These are phyloP conservation scores for Ricordea florida DNA, from an alignment of 92 coral and sea anemone species.

Conservation along the genomic window DNA sequence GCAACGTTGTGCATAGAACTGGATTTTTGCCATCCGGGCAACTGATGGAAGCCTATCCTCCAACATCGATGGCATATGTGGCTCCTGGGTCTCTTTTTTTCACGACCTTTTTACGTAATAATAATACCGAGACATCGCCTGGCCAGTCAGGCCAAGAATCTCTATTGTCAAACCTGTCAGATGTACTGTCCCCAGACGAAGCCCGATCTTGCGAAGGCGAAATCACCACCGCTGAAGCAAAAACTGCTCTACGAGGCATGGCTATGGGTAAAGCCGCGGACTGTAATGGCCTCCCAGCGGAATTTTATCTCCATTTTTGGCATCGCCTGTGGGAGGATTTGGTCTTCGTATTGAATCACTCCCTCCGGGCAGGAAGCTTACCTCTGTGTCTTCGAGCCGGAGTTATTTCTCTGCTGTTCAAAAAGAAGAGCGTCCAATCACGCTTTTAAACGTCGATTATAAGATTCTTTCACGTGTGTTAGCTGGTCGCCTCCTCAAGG, in stretches of 20 bases:
- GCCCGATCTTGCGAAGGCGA: constrained; percentile 34
- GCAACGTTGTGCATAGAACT: background rate
- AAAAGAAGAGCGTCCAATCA: constrained; percentile 71
- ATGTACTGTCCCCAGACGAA: background rate
- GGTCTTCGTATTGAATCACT: constrained; percentile 28
- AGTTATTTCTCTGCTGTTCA: constrained; percentile 30
- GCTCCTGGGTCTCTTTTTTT: constrained; percentile 9
- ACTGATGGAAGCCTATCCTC: background rate
- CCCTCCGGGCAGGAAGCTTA: background rate
- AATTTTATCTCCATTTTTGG: constrained; percentile 62
- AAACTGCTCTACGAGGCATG: constrained; percentile 33
- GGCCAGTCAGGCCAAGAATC: background rate
- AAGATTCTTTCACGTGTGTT: constrained; percentile 22
- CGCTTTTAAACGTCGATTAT: constrained; percentile 53
- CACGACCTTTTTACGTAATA: background rate
- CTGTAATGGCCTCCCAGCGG: constrained; percentile 60
- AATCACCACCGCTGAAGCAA: constrained; percentile 33
- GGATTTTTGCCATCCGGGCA: background rate
- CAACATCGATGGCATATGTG: background rate
- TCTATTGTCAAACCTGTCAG: background rate
- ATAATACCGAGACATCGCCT: background rate
- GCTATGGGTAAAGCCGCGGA: constrained; percentile 40
- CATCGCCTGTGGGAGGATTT: constrained; percentile 34
- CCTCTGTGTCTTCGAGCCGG: constrained; percentile 29
- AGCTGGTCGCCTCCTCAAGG: constrained; percentile 15